A percentile compares a stretch with the other conserved stretches of the same genome.
phyloP scores from a whole-genome alignment of 2,888 invertebrate genomes.

The Drosophila longiperda region DNA sequence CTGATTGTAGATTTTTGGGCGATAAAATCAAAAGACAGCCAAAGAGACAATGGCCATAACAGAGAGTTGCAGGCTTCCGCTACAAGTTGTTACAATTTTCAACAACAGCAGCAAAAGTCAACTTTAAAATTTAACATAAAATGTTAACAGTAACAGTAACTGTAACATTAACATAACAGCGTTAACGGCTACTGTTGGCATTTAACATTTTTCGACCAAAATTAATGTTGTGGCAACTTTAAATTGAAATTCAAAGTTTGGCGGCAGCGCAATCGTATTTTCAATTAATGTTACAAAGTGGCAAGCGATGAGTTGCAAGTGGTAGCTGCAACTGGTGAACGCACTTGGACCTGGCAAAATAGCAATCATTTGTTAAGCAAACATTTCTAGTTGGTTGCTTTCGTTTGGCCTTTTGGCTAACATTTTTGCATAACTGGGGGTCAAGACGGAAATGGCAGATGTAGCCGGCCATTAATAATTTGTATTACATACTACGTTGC shows the following conservation, averaged over 20 bases:
- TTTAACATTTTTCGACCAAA: slow-evolving; percentile 65
- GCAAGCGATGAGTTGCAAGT: slow-evolving; percentile 21
- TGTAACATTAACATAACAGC: not conserved
- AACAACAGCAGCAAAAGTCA: slow-evolving; percentile 5
- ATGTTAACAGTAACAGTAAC: slow-evolving; percentile 10
- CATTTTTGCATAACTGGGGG: slow-evolving; percentile 79
- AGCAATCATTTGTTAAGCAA: slow-evolving; percentile 73
- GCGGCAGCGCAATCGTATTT: slow-evolving; percentile 47
- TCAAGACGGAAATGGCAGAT: slow-evolving; percentile 78
- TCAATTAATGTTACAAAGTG: slow-evolving; percentile 61
- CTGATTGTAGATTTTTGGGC: slow-evolving; percentile 63
- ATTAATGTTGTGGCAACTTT: slow-evolving; percentile 9
- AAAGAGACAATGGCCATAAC: slow-evolving; percentile 61
- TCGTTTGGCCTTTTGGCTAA: slow-evolving; percentile 78
- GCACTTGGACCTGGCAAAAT: slow-evolving; percentile 69
- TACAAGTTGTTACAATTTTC: slow-evolving; percentile 62
- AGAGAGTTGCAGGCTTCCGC: slow-evolving; percentile 59
- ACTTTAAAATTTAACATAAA: not conserved
- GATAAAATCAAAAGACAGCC: slow-evolving; percentile 68
- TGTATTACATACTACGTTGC: slow-evolving; percentile 43
- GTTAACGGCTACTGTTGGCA: slow-evolving; percentile 3
- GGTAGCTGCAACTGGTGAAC: slow-evolving; percentile 41
- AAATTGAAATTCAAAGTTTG: slow-evolving; percentile 25
- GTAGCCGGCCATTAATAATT: slow-evolving; percentile 76
- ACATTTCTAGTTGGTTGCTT: slow-evolving; percentile 71